phyloP scores from a whole-genome alignment of 2,797 vertebrate species.

The Hephaestus fuliginosus region DNA sequence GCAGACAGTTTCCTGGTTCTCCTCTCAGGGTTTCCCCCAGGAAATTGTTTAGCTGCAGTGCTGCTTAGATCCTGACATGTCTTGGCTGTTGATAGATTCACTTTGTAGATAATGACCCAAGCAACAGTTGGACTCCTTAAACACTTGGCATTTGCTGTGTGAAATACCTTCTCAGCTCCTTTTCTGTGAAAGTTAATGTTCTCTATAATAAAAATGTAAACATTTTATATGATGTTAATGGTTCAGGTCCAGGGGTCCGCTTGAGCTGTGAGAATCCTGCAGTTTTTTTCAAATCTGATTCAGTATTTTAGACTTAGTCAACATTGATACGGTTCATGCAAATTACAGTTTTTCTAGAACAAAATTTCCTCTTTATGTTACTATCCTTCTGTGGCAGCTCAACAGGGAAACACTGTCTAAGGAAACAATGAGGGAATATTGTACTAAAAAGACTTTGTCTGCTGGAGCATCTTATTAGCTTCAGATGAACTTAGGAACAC shows the following conservation, averaged over 20 bases:
- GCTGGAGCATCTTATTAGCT: not conserved
- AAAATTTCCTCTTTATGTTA: not conserved
- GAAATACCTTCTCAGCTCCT: not conserved
- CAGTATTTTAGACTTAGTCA: not conserved
- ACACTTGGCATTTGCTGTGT: not conserved
- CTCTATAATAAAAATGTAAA: not conserved
- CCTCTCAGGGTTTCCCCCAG: conserved; percentile 28
- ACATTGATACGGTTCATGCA: not conserved
- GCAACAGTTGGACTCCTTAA: not conserved
- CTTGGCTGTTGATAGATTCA: not conserved
- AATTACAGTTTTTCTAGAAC: not conserved
- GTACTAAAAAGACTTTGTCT: not conserved
- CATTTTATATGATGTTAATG: not conserved
- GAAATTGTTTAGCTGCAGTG: conserved; percentile 16
- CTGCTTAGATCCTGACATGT: not conserved
- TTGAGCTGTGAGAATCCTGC: not conserved
- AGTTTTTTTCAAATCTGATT: conserved; percentile 2
- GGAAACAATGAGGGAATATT: not conserved
- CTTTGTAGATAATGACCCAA: not conserved
- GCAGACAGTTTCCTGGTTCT: conserved; percentile 56
- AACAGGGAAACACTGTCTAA: not conserved
- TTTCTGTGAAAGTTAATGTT: not conserved
- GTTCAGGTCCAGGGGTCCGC: not conserved
- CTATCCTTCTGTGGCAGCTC: not conserved
- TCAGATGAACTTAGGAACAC: not conserved